A percentile compares a stretch with the other conserved stretches of the same genome.
Conservation (phyloP, 2,113 vertebrate genomes). For the Podarcis cretensis region DNA sequence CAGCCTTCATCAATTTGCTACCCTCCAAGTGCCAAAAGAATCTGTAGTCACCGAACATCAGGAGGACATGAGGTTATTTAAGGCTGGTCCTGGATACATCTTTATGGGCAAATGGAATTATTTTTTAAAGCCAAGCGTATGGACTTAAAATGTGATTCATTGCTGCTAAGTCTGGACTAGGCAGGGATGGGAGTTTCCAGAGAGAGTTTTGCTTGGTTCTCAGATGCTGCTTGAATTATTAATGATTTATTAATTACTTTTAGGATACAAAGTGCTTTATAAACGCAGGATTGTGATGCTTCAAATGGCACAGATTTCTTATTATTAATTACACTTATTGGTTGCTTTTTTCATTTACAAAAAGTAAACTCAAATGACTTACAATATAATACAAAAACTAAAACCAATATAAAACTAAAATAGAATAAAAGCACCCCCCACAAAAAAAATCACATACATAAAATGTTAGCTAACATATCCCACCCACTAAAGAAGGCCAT, state of each 20-base stretch:
- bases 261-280: background rate
- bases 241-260: background rate
- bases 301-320: background rate
- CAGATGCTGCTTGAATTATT: background rate
- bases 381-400: too few species aligned
- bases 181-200: background rate
- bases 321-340: too few species aligned
- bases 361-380: too few species aligned
- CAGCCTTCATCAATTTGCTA: too few species aligned
- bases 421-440: too few species aligned
- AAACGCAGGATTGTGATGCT: background rate
- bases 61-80: background rate
- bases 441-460: too few species aligned
- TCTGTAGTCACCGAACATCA: background rate
- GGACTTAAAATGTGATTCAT: background rate
- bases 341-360: too few species aligned
- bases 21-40: background rate
- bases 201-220: background rate
- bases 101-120: background rate
- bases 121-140: background rate
- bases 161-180: background rate
- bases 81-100: too few species aligned
- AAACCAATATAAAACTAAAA: too few species aligned
- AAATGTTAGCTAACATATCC: too few species aligned
- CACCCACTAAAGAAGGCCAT: too few species aligned